phyloP scores from a whole-genome alignment of 2,797 vertebrate genomes.

The Argyrosomus regius region DNA sequence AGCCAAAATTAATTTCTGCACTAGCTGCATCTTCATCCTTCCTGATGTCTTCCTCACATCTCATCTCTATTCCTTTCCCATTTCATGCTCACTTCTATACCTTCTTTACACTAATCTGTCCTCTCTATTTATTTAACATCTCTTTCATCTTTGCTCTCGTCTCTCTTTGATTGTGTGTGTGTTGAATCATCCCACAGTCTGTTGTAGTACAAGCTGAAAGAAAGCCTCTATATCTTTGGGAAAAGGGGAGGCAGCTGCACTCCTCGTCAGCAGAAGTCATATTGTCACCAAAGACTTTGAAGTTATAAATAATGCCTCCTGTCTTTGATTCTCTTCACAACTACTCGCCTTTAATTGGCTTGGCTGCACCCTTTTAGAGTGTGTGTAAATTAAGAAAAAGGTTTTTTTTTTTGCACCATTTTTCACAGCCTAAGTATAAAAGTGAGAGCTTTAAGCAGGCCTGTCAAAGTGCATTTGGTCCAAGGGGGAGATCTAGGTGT shows the following conservation, averaged over 20 bases:
- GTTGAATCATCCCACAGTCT: constrained; percentile 23
- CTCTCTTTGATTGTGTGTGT: constrained; percentile 40
- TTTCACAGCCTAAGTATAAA: constrained; percentile 38
- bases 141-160: constrained; percentile 54
- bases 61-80: not conserved
- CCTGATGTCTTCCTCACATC: constrained; percentile 37
- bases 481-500: constrained; percentile 39
- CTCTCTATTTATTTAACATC: constrained; percentile 34
- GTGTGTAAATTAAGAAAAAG: constrained; percentile 15
- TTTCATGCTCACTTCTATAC: constrained; percentile 1
- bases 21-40: constrained; percentile 27
- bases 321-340: constrained; percentile 42
- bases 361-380: constrained; percentile 18
- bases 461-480: constrained; percentile 50
- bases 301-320: constrained; percentile 64
- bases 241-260: constrained; percentile 34
- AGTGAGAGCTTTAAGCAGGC: constrained; percentile 50
- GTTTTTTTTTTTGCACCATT: constrained; percentile 24
- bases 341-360: constrained; percentile 60
- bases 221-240: constrained; percentile 30
- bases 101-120: constrained; percentile 40
- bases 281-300: constrained; percentile 65
- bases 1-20: constrained; percentile 38
- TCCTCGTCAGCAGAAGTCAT: constrained; percentile 31
- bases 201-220: constrained; percentile 35